phyloP scores from a whole-genome alignment of 2,113 vertebrate genomes.

The Aegotheles bennettii region DNA sequence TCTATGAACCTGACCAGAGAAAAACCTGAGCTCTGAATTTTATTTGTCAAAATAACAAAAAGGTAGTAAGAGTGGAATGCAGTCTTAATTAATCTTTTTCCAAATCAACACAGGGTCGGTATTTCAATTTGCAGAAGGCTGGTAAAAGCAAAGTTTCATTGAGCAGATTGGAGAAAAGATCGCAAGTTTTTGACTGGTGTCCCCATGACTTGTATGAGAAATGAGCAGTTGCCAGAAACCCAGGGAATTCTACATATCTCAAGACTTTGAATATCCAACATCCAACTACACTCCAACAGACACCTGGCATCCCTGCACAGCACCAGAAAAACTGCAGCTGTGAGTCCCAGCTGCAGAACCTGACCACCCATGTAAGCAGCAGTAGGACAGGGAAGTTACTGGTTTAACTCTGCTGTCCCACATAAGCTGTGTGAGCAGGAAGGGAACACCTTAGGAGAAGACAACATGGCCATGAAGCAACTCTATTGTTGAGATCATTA shows the following conservation, averaged over 20 bases:
- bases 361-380: neutral
- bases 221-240: neutral
- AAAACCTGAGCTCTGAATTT: neutral
- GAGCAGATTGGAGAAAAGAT: neutral
- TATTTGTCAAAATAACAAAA: neutral
- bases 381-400: neutral
- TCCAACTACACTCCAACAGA: neutral
- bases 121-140: neutral
- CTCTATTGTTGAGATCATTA: neutral
- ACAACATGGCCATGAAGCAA: neutral
- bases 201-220: neutral
- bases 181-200: neutral
- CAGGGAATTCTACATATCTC: neutral
- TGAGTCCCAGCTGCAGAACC: neutral
- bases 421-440: rapidly evolving
- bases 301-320: neutral
- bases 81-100: neutral
- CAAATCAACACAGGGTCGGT: neutral
- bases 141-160: neutral
- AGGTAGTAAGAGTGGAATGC: neutral
- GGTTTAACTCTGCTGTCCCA: neutral
- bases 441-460: neutral
- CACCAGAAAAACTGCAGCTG: neutral
- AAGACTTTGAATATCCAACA: neutral
- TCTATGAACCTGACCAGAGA: neutral